Conservation (phyloP, 2,113 vertebrate genomes). For the Helogale parvula region DNA sequence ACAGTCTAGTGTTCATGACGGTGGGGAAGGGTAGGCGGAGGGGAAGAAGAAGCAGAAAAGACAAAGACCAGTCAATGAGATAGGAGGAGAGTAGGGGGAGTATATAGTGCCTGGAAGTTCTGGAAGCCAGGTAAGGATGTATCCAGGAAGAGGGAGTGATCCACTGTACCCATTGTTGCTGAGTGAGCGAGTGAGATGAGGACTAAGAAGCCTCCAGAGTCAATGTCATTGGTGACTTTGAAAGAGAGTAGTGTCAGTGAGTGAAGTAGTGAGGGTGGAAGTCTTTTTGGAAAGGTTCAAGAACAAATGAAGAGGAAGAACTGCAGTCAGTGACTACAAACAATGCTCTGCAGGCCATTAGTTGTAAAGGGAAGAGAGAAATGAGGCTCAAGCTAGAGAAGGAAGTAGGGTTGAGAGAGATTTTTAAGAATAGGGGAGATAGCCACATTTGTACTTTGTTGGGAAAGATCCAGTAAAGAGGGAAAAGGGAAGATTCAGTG, state of each 20-base stretch:
- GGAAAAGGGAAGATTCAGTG: not conserved
- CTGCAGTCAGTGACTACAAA: not conserved
- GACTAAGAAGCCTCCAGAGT: not conserved
- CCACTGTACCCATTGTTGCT: not conserved
- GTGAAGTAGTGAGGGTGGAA: not conserved
- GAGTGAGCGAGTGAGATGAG: not conserved
- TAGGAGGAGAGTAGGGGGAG: not conserved
- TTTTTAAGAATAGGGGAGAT: not conserved
- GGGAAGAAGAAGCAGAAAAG: not conserved
- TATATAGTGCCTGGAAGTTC: not conserved
- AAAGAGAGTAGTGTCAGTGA: not conserved
- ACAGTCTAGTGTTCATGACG: not conserved
- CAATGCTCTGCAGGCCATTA: not conserved
- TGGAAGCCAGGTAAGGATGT: not conserved
- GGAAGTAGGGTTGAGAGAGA: not conserved
- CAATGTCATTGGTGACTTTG: not conserved
- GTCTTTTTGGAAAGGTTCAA: not conserved
- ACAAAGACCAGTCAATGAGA: not conserved
- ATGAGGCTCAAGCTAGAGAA: not conserved
- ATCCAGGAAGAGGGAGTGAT: not conserved
- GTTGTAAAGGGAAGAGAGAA: slow-evolving; percentile 8
- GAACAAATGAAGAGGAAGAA: slow-evolving; percentile 6
- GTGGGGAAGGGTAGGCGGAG: not conserved
- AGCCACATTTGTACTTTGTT: not conserved
- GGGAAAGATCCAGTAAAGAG: not conserved